phyloP scores from a whole-genome alignment of 2,888 invertebrate species.

The Coelinius sp. region DNA sequence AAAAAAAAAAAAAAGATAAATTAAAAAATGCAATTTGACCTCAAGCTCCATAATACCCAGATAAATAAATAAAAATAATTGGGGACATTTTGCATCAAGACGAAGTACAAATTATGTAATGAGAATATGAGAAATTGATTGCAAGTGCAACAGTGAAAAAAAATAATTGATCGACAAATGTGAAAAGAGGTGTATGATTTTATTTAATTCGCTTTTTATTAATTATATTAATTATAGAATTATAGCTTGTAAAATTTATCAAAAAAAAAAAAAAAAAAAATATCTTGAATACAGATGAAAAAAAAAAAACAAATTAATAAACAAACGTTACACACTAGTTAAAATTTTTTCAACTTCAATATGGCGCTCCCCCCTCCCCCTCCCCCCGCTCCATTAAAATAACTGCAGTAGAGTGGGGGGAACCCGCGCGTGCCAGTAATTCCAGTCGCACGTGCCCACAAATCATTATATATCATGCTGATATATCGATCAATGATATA shows the following conservation, averaged over 20 bases:
- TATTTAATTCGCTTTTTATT: slow-evolving; percentile 63
- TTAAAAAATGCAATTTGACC: slow-evolving; percentile 39
- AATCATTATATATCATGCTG: no score
- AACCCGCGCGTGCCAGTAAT: no score
- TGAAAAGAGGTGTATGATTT: slow-evolving; percentile 61
- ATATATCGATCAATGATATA: no score
- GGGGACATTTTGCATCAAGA: slow-evolving; percentile 61
- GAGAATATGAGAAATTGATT: slow-evolving; percentile 24
- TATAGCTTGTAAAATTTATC: slow-evolving; percentile 58
- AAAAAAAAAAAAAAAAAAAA: no score
- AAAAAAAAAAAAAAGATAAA: background rate
- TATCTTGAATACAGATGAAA: slow-evolving; percentile 61
- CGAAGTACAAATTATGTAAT: slow-evolving; percentile 63
- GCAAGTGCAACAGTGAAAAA: slow-evolving; percentile 50
- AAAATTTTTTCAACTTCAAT: no score
- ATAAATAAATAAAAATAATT: slow-evolving; percentile 1
- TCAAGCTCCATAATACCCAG: slow-evolving; percentile 25
- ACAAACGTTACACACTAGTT: slow-evolving; percentile 54
- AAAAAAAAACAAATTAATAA: slow-evolving; percentile 50
- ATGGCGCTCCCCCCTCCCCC: no score
- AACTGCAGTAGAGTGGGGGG: no score
- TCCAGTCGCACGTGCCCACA: no score
- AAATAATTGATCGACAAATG: slow-evolving; percentile 58
- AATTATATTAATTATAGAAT: slow-evolving; percentile 61
- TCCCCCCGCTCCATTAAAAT: no score